Base-by-base conservation (phyloP, 2,888 invertebrate species). In the Drosophila setosimentum region DNA sequence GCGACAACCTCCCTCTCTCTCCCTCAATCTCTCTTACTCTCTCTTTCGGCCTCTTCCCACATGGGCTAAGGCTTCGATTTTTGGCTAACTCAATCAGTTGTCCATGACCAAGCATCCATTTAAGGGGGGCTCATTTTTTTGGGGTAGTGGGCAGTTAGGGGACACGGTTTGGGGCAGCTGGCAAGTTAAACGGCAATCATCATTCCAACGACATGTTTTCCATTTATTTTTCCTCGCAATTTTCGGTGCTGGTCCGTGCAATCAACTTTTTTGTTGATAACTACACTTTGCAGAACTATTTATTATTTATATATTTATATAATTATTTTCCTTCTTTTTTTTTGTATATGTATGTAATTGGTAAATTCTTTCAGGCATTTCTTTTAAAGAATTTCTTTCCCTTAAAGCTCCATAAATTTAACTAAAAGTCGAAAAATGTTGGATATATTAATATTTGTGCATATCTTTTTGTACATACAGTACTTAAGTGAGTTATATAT, bases 71-170 rank as follows among this genome's bases (percentile, higher is more conserved):
- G n/a, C 73, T 79, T 68, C 72, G 65, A 65, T 64, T 68, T 75
- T 37, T 61, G 53, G 66, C 77, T 67, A 77, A 73, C 78, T 74
- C 78, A 78, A 78, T 78, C 78, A 66, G 65, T 64, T 40, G 76
- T 29, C 29, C 59, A 75, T 61, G 65, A 51, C 49, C 58, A 59
- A 55, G 42, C 55, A 59, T 59, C 67, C 45, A 64, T 65, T 74
- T 45, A 32, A 24, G 11, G 5, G 53, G n/a, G 13, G 18, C 3
- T 27, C n/a, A n/a, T n/a, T n/a, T 37, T 37, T 6, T n/a, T n/a
- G 11, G 33, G 4, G 40, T 16, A 8, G 16, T 32, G 24, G 3
- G 2, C 3, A 24, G 35, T 16, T 16, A 10, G 10, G n/a, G 0
- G 11, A 21, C 16, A 3, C 18, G 32, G 2, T 0, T 16, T 40